A percentile compares a stretch with the other conserved stretches of the same genome.
phyloP scores from a whole-genome alignment of 2,113 vertebrate genomes.

The Engraulis encrasicolus region DNA sequence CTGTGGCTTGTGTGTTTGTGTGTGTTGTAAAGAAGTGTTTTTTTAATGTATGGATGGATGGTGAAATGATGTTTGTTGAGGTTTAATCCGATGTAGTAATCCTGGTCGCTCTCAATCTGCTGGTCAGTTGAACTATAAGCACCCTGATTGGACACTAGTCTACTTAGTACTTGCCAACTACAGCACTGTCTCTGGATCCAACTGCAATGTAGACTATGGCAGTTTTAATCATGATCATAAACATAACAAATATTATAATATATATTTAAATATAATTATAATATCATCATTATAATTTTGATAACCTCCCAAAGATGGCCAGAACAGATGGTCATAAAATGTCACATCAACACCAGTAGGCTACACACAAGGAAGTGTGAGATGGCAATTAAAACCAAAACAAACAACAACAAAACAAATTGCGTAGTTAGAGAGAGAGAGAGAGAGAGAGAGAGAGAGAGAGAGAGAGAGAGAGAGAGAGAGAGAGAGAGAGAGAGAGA shows the following conservation, averaged over 20 bases:
- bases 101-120: conserved; percentile 45
- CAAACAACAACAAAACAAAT: too few species aligned
- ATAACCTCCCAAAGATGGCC: neutral
- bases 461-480: conserved; percentile 9
- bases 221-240: neutral
- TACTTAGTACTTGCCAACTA: conserved; percentile 14
- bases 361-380: neutral
- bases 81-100: conserved; percentile 46
- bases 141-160: conserved; percentile 19
- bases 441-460: conserved; percentile 4
- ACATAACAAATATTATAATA: too few species aligned
- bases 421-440: neutral
- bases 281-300: neutral
- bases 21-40: neutral
- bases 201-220: neutral
- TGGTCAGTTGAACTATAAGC: conserved; percentile 22
- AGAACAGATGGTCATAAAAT: neutral
- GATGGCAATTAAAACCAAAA: neutral
- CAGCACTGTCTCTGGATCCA: neutral
- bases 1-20: neutral
- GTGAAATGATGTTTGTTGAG: conserved; percentile 47
- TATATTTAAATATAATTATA: too few species aligned
- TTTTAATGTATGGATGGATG: conserved; percentile 39
- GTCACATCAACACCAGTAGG: neutral
- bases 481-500: neutral